Conservation (phyloP, 23 tunicate genomes). For the Oikopleura dioica region DNA sequence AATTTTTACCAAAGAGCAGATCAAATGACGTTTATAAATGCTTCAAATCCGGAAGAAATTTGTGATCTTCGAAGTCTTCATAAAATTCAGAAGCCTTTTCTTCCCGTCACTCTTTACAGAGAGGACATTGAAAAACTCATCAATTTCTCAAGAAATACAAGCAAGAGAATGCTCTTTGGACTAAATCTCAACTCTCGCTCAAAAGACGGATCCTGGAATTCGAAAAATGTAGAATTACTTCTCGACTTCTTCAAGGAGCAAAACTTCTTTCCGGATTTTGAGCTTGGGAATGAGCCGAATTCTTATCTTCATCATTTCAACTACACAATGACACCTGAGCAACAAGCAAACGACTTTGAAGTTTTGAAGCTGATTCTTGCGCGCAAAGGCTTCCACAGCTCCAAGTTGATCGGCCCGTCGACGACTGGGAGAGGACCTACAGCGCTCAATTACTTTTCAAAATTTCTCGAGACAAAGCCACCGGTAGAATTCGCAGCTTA, state of each 20-base stretch:
- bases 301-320: neutral
- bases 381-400: too few species aligned
- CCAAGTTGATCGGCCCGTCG: neutral
- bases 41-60: too few species aligned
- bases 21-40: too few species aligned
- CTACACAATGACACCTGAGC: neutral
- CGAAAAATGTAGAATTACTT: neutral
- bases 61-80: too few species aligned
- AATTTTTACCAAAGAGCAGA: too few species aligned
- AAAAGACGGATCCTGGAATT: neutral
- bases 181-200: neutral
- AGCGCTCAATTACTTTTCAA: neutral
- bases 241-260: neutral
- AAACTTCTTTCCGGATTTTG: neutral
- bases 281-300: neutral
- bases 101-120: too few species aligned
- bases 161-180: neutral
- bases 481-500: neutral
- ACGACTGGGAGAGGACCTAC: neutral
- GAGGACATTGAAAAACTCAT: too few species aligned
- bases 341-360: neutral
- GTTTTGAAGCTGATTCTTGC: too few species aligned
- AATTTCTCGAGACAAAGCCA: neutral
- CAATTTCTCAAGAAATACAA: too few species aligned
- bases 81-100: too few species aligned